Base-by-base conservation (phyloP, 2,797 vertebrate genomes). In the Takifugu ocellatus region DNA sequence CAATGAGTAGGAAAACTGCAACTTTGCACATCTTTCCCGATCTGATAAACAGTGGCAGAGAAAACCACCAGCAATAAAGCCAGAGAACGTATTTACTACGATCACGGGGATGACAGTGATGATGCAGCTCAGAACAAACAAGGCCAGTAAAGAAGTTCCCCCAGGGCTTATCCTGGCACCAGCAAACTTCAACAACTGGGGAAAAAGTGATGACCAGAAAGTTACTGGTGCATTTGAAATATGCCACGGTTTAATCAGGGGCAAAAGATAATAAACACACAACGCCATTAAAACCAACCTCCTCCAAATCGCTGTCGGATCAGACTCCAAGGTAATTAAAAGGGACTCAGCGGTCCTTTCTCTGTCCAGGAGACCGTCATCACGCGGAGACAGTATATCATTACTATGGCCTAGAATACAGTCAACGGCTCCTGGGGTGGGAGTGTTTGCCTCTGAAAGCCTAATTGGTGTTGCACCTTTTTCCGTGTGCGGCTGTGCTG, bases 381-480 rank as follows among this genome's bases (percentile, higher is more conserved):
- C 73, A 59, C 17, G 12, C 51, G 14, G 52, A 53, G 45, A 55
- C 63, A 54, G 59, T 16, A 55, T 26, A 54, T 72, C 68, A 61
- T 78, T 82, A 77, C 70, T 68, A 69, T 33, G 69, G 78, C 71
- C 39, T 54, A 56, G 57, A 62, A 56, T 4, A 51, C 61, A 71
- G 60, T 70, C 74, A 72, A 73, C 68, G 50, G 72, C 63, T 70
- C 74, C 64, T 63, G 31, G 58, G 62, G 68, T 57, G 66, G 55
- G 73, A 54, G 66, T 63, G 75, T 78, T 64, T 80, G 68, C 70
- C 66, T 21, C 51, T 51, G 64, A 51, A 64, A 70, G 66, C 82
- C 70, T 86, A 87, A 86, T 78, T 84, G 70, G 71, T 68, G 74
- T 70, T 25, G 27, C 71, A 84, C 68, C 73, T 78, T 74, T 29